Evolutionary conservation across 1,140 invertebrate species (phyloP), one percentile per base, ranked within the genome.

Genomic region (Aphidius gifuensis): DNA sequence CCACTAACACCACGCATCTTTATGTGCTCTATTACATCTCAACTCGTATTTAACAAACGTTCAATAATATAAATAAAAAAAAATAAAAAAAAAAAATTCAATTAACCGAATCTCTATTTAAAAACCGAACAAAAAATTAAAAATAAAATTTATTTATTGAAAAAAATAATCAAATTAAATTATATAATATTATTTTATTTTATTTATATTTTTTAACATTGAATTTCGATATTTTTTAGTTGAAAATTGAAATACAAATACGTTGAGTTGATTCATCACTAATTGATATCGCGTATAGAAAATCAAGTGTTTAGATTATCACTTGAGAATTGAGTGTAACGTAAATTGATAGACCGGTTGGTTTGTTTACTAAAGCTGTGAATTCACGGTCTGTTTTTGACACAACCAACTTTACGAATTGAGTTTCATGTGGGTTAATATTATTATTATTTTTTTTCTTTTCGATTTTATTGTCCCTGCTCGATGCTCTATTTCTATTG

Each of bases 261-360:
- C 23, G 4, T 32, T 32, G 23, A 32, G 23, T 32, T 32, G 23
- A 32, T 32, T 55, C 40, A 38, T 48, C 65, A 70, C 72, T 79
- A 80, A 80, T 80, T 80, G 80, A 80, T 80, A 78, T 77, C 75
- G 64, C 65, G 58, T 67, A 62, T 59, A 32, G 23, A 32, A 75
- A 79, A 80, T 80, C 76, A 75, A 80, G 78, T 80, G 78, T 80
- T 80, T 79, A 74, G 68, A 76, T 79, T 76, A 73, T 74, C 64
- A 65, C 49, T 58, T 57, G 50, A 16, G 42, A 58, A 54, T 53
- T 53, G 51, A 68, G 57, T 59, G 54, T 21, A n/a, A 44, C 38
- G 23, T 51, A 60, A 62, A 59, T 58, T 9, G 53, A 61, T 50
- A 63, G 62, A 60, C 66, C 53, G 51, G 61, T 48, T 64, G 50